Evolutionary conservation across 2,888 invertebrate species (phyloP).

Genomic region (Gibbula magus): DNA sequence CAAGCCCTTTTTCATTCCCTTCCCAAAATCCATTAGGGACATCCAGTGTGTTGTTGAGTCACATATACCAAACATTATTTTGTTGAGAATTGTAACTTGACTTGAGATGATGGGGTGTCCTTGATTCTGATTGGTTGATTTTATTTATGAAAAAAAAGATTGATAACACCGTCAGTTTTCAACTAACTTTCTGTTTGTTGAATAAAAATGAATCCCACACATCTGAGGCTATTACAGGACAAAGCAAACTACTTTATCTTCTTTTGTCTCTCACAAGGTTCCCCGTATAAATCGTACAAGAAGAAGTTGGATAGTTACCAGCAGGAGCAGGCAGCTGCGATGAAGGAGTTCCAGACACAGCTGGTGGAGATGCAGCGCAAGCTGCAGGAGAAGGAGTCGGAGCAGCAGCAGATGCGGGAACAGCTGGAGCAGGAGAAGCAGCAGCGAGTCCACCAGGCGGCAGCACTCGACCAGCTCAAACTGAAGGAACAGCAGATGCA

Average conservation of each 20-base stretch:
- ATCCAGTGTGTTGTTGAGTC: too few species aligned
- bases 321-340: slow-evolving; percentile 49
- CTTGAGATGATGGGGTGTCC: too few species aligned
- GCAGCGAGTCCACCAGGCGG: slow-evolving; percentile 45
- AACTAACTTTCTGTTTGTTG: too few species aligned
- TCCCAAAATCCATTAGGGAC: too few species aligned
- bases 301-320: slow-evolving; percentile 49
- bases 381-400: slow-evolving; percentile 36
- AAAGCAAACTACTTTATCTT: background rate
- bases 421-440: slow-evolving; percentile 32
- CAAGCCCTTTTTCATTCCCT: too few species aligned
- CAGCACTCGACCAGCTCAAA: slow-evolving; percentile 42
- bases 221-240: background rate
- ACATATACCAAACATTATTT: too few species aligned
- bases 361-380: slow-evolving; percentile 22
- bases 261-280: background rate
- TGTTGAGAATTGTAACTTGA: too few species aligned
- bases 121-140: too few species aligned
- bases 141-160: too few species aligned
- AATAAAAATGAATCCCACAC: too few species aligned
- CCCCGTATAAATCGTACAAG: slow-evolving; percentile 48
- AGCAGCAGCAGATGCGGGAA: slow-evolving; percentile 24
- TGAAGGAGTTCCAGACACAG: slow-evolving; percentile 22
- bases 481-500: slow-evolving; percentile 49
- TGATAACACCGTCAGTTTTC: too few species aligned